Evolutionary conservation across 2,113 vertebrate species (phyloP).

Genomic region (Rhea americana): DNA sequence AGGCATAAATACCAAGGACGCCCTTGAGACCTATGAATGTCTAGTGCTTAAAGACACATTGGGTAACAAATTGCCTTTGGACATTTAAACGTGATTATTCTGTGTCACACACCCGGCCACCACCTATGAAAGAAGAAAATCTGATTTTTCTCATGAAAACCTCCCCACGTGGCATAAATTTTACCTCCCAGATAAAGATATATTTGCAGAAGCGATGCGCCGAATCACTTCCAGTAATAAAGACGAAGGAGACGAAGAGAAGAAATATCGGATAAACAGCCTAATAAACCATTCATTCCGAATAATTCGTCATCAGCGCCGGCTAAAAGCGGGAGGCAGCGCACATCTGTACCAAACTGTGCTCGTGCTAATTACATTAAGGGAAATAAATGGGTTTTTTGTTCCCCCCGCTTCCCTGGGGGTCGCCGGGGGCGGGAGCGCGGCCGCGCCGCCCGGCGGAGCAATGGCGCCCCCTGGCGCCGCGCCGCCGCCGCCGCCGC

Average conservation of each 20-base stretch:
- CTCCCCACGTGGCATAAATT: background rate
- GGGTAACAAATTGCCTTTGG: background rate
- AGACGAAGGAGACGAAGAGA: too few relatives aligned
- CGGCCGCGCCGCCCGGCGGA: background rate
- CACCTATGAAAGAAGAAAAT: background rate
- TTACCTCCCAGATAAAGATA: background rate
- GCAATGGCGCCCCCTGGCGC: background rate
- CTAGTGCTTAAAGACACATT: background rate
- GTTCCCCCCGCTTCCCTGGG: too few relatives aligned
- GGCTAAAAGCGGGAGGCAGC: background rate
- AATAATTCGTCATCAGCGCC: background rate
- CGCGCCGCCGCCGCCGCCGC: rapidly evolving
- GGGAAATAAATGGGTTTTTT: rapidly evolving
- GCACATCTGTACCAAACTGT: background rate
- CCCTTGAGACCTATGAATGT: rapidly evolving
- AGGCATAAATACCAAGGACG: background rate
- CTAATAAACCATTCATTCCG: background rate
- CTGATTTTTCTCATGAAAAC: background rate
- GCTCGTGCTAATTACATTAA: background rate
- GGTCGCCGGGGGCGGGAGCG: background rate
- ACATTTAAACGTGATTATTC: background rate
- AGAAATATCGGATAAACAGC: background rate
- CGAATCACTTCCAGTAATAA: rapidly evolving
- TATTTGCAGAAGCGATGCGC: background rate
- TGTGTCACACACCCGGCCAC: background rate